A percentile compares a stretch with the other conserved stretches of the same genome.
Evolutionary conservation across 1,140 invertebrate species (phyloP).

Genomic region (Popillia japonica): DNA sequence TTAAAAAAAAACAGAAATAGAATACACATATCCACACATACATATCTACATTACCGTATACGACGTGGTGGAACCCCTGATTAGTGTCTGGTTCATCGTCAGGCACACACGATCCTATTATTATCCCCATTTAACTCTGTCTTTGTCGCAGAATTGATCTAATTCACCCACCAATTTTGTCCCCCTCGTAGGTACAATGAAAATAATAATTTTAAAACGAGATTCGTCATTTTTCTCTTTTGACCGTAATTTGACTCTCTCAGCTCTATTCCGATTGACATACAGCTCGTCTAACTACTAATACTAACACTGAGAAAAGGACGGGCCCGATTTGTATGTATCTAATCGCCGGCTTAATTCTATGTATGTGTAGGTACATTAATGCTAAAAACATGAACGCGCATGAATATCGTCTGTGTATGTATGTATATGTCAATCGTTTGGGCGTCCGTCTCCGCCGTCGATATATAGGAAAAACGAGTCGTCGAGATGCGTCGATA

Average conservation of each 20-base stretch:
- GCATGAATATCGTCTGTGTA: not conserved
- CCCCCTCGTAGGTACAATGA: too few species aligned
- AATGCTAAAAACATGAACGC: not conserved
- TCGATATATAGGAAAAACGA: not conserved
- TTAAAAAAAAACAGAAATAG: too few species aligned
- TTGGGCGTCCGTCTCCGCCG: too few species aligned
- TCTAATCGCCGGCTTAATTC: not conserved
- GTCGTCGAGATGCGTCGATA: constrained; percentile 35
- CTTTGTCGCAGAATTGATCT: not conserved
- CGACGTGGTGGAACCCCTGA: constrained; percentile 59
- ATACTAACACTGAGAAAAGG: too few species aligned
- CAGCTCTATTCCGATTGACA: not conserved
- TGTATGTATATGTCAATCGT: not conserved
- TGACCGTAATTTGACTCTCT: not conserved
- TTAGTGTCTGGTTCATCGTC: constrained; percentile 69
- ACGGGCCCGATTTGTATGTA: too few species aligned
- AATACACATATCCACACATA: too few species aligned
- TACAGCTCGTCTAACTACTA: not conserved
- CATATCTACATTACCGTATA: constrained; percentile 65
- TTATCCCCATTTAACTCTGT: constrained; percentile 70
- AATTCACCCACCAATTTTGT: too few species aligned
- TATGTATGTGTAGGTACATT: constrained; percentile 44
- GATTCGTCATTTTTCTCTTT: too few species aligned
- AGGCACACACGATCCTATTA: constrained; percentile 76
- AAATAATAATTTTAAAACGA: too few species aligned